phyloP scores from a whole-genome alignment of 2,113 vertebrate species.

The Rhinopomastus cyanomelas region DNA sequence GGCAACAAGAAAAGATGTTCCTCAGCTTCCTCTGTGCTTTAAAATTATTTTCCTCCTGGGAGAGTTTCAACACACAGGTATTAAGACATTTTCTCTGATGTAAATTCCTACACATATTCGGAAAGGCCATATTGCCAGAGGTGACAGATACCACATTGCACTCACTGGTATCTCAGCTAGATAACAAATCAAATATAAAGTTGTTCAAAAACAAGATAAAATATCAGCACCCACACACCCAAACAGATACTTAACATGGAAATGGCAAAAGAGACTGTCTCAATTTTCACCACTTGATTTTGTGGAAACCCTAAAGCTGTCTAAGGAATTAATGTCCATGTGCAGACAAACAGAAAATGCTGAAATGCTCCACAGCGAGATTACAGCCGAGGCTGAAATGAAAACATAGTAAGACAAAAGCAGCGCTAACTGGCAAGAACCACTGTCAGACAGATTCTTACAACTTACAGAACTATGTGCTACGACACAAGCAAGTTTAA shows the following conservation, averaged over 20 bases:
- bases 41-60: not conserved
- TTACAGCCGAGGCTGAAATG: not conserved
- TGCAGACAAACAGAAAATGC: constrained; percentile 39
- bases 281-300: constrained; percentile 29
- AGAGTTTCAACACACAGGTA: not conserved
- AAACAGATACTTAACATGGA: constrained; percentile 45
- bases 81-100: not conserved
- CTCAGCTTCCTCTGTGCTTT: not conserved
- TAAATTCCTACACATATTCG: not conserved
- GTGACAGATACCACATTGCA: constrained; percentile 15
- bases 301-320: constrained; percentile 38
- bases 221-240: constrained; percentile 20
- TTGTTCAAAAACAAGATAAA: constrained; percentile 49
- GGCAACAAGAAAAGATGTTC: not conserved
- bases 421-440: constrained; percentile 6
- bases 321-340: constrained; percentile 5
- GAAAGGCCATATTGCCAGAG: constrained; percentile 15
- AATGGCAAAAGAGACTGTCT: constrained; percentile 29
- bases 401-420: constrained; percentile 17
- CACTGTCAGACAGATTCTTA: not conserved
- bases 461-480: not conserved
- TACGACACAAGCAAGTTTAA: constrained; percentile 2
- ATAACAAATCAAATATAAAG: constrained; percentile 24
- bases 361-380: constrained; percentile 15
- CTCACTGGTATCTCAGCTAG: not conserved